Conservation (phyloP, 2,888 invertebrate genomes). For the Iselma pallidipennis region DNA sequence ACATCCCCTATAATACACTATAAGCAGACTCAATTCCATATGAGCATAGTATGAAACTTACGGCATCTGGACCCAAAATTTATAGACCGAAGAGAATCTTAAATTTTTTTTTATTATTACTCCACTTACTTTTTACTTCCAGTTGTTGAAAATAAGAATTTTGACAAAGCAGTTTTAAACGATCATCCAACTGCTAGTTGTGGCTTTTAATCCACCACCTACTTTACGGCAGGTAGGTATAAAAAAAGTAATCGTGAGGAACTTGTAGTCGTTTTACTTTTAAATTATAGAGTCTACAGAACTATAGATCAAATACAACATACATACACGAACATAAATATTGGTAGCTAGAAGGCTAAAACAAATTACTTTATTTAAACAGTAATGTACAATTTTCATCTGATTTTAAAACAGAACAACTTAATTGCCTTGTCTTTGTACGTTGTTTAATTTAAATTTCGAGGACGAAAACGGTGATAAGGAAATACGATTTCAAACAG, state of each 20-base stretch:
- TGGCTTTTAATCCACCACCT: too few relatives aligned
- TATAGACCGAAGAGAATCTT: neutral
- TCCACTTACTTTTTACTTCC: neutral
- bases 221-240: neutral
- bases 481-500: too few relatives aligned
- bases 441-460: neutral
- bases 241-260: neutral
- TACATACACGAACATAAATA: too few relatives aligned
- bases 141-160: neutral
- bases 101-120: neutral
- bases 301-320: neutral
- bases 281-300: neutral
- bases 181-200: neutral
- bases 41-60: constrained; percentile 19
- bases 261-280: neutral
- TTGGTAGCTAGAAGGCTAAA: neutral
- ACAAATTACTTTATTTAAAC: neutral
- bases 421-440: neutral
- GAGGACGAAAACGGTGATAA: too few relatives aligned
- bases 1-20: constrained; percentile 15
- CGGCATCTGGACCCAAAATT: constrained; percentile 19
- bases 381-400: neutral
- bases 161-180: neutral
- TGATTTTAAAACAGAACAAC: neutral
- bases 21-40: constrained; percentile 25